phyloP scores from a whole-genome alignment of 2,888 invertebrate species.

The Ennomos quercinarius region DNA sequence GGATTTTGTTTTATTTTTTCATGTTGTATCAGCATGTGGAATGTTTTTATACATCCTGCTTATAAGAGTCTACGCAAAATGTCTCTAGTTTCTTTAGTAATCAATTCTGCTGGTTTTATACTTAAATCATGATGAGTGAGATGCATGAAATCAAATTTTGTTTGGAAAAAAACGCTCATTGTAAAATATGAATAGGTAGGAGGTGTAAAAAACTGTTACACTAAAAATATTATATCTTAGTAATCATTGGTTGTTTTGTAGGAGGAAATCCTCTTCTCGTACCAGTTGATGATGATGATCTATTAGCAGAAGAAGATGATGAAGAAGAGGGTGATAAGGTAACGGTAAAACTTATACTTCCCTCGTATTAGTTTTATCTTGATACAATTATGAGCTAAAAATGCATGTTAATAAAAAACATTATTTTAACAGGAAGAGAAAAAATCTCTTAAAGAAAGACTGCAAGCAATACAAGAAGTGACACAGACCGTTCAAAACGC shows the following conservation, averaged over 20 bases:
- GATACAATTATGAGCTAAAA: slow-evolving; percentile 4
- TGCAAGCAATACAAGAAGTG: slow-evolving; percentile 98
- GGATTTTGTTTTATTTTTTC: slow-evolving; percentile 39
- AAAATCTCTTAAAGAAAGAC: slow-evolving; percentile 96
- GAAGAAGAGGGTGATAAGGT: slow-evolving; percentile 97
- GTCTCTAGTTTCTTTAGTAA: too few relatives aligned
- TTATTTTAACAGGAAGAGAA: slow-evolving; percentile 92
- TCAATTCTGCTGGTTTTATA: too few relatives aligned
- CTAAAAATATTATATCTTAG: background rate
- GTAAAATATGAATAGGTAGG: too few relatives aligned
- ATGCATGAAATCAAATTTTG: too few relatives aligned
- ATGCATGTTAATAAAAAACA: slow-evolving; percentile 2
- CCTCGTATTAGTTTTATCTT: background rate
- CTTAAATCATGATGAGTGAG: too few relatives aligned
- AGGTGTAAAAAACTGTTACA: too few relatives aligned
- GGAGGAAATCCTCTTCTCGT: slow-evolving; percentile 76
- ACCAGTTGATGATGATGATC: slow-evolving; percentile 87
- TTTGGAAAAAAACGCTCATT: too few relatives aligned
- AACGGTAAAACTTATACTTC: slow-evolving; percentile 14
- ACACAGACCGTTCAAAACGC: slow-evolving; percentile 98
- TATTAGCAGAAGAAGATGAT: slow-evolving; percentile 91
- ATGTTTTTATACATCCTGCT: background rate
- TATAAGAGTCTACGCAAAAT: too few relatives aligned
- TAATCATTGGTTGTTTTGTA: slow-evolving; percentile 43
- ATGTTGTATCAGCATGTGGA: slow-evolving; percentile 40